These are phyloP conservation scores for Drosophila ogumai DNA, from an alignment of 1,140 invertebrate species.

Conservation along the genomic window DNA sequence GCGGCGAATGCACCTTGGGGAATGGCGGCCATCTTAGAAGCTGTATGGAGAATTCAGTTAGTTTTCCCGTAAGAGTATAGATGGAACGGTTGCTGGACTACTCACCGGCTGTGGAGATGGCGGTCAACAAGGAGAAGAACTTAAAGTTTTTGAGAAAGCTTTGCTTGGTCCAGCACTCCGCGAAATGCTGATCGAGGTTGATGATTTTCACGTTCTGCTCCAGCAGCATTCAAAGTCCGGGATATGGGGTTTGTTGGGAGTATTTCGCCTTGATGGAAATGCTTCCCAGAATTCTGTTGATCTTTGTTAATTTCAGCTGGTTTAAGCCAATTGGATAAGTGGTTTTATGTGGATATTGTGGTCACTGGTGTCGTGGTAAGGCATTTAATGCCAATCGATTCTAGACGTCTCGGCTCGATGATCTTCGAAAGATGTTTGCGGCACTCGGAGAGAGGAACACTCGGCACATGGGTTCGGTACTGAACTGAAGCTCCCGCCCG, in stretches of 20 bases:
- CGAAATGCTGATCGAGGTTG: conserved; percentile 54
- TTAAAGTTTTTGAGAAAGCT: conserved; percentile 33
- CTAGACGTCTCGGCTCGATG: conserved; percentile 26
- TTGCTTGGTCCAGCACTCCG: conserved; percentile 40
- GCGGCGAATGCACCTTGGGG: conserved; percentile 87
- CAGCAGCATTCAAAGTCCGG: conserved; percentile 58
- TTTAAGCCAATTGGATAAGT: conserved; percentile 1
- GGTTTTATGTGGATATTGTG: conserved; percentile 12
- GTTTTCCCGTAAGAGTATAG: background rate
- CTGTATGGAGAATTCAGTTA: background rate
- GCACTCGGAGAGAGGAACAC: conserved; percentile 20
- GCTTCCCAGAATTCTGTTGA: conserved; percentile 3
- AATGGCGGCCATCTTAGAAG: conserved; percentile 85
- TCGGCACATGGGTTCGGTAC: conserved; percentile 55
- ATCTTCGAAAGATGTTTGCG: conserved; percentile 6
- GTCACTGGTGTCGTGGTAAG: conserved; percentile 7
- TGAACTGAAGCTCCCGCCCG: conserved; percentile 55
- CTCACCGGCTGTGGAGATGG: conserved; percentile 51
- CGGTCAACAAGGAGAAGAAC: conserved; percentile 30
- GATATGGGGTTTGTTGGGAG: conserved; percentile 8
- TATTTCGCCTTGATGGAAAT: conserved; percentile 24
- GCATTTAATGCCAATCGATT: conserved; percentile 57
- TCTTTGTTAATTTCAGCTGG: background rate
- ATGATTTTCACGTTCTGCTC: conserved; percentile 41
- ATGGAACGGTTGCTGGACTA: background rate